phyloP scores from a whole-genome alignment of 2,888 invertebrate species.

The Monoplex corrugatus region DNA sequence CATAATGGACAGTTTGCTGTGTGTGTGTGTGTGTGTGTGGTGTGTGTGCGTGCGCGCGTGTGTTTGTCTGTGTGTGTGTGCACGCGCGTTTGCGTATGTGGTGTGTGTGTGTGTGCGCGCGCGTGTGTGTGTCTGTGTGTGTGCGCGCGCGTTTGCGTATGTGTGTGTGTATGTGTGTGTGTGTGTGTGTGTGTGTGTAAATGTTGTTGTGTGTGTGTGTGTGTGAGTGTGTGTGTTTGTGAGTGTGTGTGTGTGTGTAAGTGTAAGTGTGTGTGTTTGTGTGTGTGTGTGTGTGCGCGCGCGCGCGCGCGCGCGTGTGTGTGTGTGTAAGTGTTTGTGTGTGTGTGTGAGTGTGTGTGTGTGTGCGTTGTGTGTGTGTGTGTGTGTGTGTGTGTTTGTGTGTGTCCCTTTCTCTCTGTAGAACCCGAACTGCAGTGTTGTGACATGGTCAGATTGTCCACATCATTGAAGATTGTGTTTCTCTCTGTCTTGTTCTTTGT shows the following conservation, averaged over 20 bases:
- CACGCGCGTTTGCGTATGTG: too few species aligned
- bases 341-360: background rate
- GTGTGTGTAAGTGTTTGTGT: background rate
- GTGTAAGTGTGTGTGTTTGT: slow-evolving; percentile 8
- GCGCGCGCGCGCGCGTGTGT: too few species aligned
- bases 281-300: slow-evolving; percentile 21
- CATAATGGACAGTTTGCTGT: background rate
- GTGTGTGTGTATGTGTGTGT: slow-evolving; percentile 17
- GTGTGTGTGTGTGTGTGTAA: background rate
- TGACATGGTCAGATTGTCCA: too few species aligned
- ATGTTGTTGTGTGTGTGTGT: background rate
- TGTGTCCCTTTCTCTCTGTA: too few species aligned
- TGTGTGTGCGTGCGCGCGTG: too few species aligned
- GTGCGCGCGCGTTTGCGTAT: background rate
- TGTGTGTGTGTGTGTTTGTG: too few species aligned
- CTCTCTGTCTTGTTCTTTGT: too few species aligned
- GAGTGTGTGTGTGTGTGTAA: background rate
- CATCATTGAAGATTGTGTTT: too few species aligned
- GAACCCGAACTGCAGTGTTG: too few species aligned
- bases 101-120: too few species aligned
- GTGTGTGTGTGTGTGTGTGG: background rate
- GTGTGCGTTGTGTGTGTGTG: too few species aligned
- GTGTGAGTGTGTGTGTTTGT: background rate
- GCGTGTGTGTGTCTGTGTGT: background rate
- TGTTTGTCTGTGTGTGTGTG: too few species aligned